A percentile compares a stretch with the other conserved stretches of the same genome.
Conservation (phyloP, 2,797 vertebrate species). For the Streptopelia turtur region DNA sequence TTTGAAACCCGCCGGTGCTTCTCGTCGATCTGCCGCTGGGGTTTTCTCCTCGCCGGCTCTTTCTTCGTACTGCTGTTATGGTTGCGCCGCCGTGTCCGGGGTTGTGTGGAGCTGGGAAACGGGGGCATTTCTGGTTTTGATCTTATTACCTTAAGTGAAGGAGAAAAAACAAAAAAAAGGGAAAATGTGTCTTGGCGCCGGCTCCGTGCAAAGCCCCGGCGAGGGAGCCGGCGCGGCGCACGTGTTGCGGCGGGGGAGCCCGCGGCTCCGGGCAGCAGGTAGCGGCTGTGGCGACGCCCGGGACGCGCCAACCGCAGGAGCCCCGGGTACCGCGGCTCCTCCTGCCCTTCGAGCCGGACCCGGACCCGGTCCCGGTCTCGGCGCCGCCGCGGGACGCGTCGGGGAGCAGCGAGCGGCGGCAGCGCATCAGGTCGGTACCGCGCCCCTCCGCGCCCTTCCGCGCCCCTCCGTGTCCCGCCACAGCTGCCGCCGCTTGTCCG, state of each 20-base stretch:
- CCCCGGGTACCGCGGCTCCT: background rate
- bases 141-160: background rate
- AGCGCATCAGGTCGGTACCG: conserved; percentile 26
- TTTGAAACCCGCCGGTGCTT: background rate
- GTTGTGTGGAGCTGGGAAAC: background rate
- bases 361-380: background rate
- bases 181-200: background rate
- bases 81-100: background rate
- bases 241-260: conserved; percentile 5
- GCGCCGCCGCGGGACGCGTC: background rate
- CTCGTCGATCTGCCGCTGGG: background rate
- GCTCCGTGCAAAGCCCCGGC: background rate
- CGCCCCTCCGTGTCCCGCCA: background rate
- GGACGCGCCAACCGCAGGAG: background rate
- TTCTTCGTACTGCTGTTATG: background rate
- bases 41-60: background rate
- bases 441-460: background rate
- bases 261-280: background rate
- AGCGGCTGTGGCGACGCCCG: background rate
- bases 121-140: background rate
- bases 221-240: background rate
- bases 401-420: background rate
- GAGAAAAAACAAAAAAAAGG: background rate
- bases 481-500: background rate
- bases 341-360: background rate